Conservation (phyloP, 2,113 vertebrate species). For the Vulpes ferrilata region DNA sequence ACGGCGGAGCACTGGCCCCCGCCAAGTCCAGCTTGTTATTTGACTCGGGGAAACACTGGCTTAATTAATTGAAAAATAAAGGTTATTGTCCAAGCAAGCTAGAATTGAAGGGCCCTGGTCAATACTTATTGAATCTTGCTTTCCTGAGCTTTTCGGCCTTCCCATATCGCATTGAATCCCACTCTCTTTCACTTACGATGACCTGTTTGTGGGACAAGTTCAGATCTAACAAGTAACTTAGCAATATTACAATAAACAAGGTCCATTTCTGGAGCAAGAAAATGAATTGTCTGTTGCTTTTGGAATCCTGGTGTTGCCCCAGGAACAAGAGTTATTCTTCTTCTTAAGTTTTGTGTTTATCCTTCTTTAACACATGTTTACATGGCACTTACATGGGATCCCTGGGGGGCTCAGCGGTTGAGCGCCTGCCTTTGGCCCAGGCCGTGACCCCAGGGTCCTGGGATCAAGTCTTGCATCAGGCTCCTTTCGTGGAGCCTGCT, state of each 20-base stretch:
- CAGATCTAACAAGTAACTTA: not conserved
- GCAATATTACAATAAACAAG: not conserved
- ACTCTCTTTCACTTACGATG: not conserved
- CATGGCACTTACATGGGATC: not conserved
- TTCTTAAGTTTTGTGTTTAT: not conserved
- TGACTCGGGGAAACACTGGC: not conserved
- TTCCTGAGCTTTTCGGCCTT: constrained; percentile 35
- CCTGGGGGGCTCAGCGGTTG: too few relatives aligned
- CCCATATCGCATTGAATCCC: not conserved
- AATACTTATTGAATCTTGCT: constrained; percentile 74
- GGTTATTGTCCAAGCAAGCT: constrained; percentile 64
- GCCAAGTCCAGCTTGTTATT: constrained; percentile 35
- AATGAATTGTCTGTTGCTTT: not conserved
- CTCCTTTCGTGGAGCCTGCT: too few relatives aligned
- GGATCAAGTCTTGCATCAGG: too few relatives aligned
- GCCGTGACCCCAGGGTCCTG: too few relatives aligned
- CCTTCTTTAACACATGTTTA: not conserved
- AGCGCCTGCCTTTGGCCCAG: too few relatives aligned
- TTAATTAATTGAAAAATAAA: constrained; percentile 81
- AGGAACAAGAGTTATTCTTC: not conserved
- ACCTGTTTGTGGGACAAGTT: constrained; percentile 42
- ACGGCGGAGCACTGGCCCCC: not conserved
- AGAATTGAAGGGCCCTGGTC: constrained; percentile 66
- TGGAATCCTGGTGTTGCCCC: not conserved
- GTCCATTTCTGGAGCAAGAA: not conserved